Percentiles rank a stretch among this genome's conserved stretches.
Conservation (phyloP, 35 echinoderm and acorn worm genomes). For the Ophioderma brevispina region DNA sequence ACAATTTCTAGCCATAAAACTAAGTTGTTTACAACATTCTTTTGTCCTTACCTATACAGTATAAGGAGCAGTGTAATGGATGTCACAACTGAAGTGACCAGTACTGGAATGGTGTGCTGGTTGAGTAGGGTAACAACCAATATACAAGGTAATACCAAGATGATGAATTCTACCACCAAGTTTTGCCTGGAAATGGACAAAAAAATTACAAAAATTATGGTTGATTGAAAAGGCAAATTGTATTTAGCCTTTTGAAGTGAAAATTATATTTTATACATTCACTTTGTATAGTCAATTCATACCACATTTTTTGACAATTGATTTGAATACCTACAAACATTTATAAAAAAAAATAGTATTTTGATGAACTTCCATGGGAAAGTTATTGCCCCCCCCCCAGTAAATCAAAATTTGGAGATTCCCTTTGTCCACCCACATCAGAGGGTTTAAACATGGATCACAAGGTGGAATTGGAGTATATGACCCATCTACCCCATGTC, state of each 20-base stretch:
- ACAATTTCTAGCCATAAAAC: too few relatives aligned
- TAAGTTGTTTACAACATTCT: too few relatives aligned
- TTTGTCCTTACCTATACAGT: neutral
- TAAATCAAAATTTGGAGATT: too few relatives aligned
- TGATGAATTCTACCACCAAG: slow-evolving; percentile 52
- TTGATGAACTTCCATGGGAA: neutral
- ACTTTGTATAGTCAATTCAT: too few relatives aligned
- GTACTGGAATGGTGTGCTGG: slow-evolving; percentile 7
- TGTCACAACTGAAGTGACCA: slow-evolving; percentile 9
- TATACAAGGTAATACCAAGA: slow-evolving; percentile 43
- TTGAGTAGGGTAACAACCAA: slow-evolving; percentile 59
- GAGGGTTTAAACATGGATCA: too few relatives aligned
- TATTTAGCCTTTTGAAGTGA: neutral
- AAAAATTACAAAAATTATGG: neutral
- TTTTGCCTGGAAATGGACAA: slow-evolving; percentile 29
- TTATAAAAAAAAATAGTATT: neutral
- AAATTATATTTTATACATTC: neutral
- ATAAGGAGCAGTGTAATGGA: slow-evolving; percentile 26
- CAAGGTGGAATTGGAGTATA: too few relatives aligned
- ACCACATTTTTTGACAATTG: neutral
- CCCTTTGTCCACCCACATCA: too few relatives aligned
- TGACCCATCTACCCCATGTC: too few relatives aligned
- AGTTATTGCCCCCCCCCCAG: too few relatives aligned
- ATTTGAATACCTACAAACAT: neutral
- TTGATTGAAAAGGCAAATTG: neutral